Percentiles rank a stretch among this genome's conserved stretches.
Evolutionary conservation across 92 coral and sea anemone species (phyloP).

Genomic region (Parazoanthus darwini): DNA sequence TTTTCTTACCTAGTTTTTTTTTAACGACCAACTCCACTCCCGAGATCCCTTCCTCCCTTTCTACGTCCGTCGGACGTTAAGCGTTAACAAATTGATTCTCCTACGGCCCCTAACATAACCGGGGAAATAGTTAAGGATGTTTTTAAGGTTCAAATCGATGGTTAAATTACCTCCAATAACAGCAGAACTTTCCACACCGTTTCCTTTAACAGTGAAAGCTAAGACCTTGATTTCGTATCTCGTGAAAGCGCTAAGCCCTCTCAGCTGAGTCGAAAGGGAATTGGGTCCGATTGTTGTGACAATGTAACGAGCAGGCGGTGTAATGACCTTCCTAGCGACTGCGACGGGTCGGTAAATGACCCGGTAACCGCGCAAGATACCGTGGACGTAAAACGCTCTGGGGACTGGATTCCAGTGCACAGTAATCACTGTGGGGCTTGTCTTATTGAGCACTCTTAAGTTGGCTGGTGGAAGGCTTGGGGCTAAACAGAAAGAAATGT

Average conservation of each 20-base stretch:
- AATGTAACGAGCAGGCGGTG: constrained; percentile 6
- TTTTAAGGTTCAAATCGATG: not conserved
- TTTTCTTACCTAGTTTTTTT: too few relatives aligned
- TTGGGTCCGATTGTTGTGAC: constrained; percentile 43
- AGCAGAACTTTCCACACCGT: constrained; percentile 67
- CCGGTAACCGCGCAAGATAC: constrained; percentile 86
- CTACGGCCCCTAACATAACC: not conserved
- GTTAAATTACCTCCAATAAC: not conserved
- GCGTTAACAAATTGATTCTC: not conserved
- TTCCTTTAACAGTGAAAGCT: constrained; percentile 83
- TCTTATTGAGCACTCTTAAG: constrained; percentile 68
- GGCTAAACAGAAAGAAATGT: constrained; percentile 41
- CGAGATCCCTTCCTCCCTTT: too few relatives aligned
- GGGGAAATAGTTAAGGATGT: not conserved
- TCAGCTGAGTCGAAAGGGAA: constrained; percentile 40
- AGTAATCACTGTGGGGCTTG: constrained; percentile 74
- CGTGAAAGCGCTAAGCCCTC: constrained; percentile 69
- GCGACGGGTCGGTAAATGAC: constrained; percentile 78
- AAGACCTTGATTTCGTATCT: constrained; percentile 71
- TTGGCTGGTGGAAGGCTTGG: constrained; percentile 86
- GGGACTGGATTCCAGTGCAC: constrained; percentile 88
- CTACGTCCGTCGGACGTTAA: too few relatives aligned
- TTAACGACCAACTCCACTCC: too few relatives aligned
- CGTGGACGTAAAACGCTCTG: constrained; percentile 83
- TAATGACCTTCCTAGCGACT: constrained; percentile 45